Evolutionary conservation across 2,888 invertebrate genomes (phyloP).

Genomic region (Deilephila elpenor): DNA sequence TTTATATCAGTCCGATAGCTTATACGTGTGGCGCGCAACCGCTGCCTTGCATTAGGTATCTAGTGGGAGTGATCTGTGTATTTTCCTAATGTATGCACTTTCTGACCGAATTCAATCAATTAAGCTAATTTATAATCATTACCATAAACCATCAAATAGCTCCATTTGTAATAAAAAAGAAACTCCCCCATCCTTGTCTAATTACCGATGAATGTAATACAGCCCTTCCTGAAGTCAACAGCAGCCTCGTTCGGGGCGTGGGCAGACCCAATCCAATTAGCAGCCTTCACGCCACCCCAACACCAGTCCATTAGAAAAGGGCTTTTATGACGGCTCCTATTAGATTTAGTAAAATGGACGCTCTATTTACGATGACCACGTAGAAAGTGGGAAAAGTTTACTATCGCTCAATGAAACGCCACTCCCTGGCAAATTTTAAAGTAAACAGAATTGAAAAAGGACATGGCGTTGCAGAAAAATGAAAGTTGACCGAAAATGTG

Average conservation of each 20-base stretch:
- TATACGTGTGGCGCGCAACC: no score
- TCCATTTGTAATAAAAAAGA: background rate
- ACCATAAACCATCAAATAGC: background rate
- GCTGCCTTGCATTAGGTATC: no score
- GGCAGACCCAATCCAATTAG: conserved; percentile 56
- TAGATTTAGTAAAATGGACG: conserved; percentile 36
- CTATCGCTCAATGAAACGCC: background rate
- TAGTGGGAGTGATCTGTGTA: no score
- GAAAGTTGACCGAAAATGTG: no score
- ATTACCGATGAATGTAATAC: conserved; percentile 16
- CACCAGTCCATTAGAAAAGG: conserved; percentile 42
- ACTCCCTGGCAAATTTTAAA: background rate
- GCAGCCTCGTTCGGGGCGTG: conserved; percentile 42
- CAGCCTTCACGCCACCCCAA: conserved; percentile 51
- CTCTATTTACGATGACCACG: conserved; percentile 42
- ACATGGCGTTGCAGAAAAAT: background rate
- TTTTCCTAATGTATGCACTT: no score
- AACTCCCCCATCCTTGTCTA: background rate
- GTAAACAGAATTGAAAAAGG: background rate
- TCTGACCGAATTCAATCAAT: no score
- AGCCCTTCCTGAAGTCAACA: conserved; percentile 19
- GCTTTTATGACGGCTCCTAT: conserved; percentile 43
- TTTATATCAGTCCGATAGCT: no score
- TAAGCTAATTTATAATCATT: background rate
- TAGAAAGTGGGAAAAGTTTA: conserved; percentile 28